phyloP scores from a whole-genome alignment of 2,797 vertebrate species.

The Orestias chungarensis region DNA sequence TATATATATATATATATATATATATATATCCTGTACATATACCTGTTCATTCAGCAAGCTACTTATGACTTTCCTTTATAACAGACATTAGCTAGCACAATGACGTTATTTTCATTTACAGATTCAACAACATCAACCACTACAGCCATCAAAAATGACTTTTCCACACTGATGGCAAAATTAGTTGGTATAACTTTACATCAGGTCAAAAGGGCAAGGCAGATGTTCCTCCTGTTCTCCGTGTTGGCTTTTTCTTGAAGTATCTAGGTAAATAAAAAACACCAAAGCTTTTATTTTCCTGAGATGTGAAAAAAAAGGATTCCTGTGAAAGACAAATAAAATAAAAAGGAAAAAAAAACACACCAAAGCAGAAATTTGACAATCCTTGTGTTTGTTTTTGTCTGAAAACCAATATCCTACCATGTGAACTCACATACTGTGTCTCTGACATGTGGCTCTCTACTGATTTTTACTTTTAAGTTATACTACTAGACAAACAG shows the following conservation, averaged over 20 bases:
- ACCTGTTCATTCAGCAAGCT: background rate
- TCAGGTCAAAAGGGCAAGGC: conserved; percentile 15
- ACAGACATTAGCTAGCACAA: background rate
- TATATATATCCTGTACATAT: too few relatives aligned
- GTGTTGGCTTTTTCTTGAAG: conserved; percentile 7
- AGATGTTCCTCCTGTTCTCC: conserved; percentile 12
- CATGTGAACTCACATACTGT: conserved; percentile 55
- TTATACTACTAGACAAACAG: conserved; percentile 45
- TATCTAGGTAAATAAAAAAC: conserved; percentile 17
- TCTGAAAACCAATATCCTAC: conserved; percentile 52
- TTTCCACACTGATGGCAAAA: background rate
- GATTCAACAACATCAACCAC: background rate
- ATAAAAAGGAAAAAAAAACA: background rate
- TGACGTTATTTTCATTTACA: background rate
- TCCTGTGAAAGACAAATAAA: background rate
- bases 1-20: too few relatives aligned
- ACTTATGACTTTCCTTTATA: background rate
- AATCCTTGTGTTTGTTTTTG: conserved; percentile 45
- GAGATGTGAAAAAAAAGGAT: background rate
- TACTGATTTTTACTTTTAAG: conserved; percentile 36
- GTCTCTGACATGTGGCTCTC: conserved; percentile 53
- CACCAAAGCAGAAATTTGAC: conserved; percentile 21
- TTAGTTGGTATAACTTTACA: background rate
- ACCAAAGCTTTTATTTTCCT: conserved; percentile 17
- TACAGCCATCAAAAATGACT: background rate